Evolutionary conservation across 2,797 vertebrate genomes (phyloP).

Genomic region (Clarias platycephalus): DNA sequence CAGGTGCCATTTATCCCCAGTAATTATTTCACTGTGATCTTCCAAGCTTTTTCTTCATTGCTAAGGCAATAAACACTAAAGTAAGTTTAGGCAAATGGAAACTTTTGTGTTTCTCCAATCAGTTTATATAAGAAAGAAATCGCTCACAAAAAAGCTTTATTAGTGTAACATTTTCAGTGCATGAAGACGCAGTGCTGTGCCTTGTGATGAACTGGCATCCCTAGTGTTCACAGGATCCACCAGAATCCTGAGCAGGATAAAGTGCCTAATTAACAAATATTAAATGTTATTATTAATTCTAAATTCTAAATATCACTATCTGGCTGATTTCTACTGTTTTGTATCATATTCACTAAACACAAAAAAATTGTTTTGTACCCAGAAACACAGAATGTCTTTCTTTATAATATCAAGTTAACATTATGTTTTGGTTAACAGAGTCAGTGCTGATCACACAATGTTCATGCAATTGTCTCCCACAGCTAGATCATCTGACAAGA

Average conservation of each 20-base stretch:
- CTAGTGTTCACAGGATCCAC: neutral
- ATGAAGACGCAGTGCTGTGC: too few species aligned
- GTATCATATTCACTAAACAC: neutral
- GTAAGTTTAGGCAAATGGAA: neutral
- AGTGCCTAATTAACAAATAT: too few species aligned
- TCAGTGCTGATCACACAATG: neutral
- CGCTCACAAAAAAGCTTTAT: neutral
- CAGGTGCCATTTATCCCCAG: neutral
- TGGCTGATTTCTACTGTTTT: neutral
- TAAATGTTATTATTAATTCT: too few species aligned
- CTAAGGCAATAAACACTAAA: neutral
- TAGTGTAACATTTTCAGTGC: neutral
- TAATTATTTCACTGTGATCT: neutral
- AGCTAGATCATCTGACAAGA: neutral
- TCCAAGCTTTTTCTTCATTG: neutral
- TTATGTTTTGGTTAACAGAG: neutral
- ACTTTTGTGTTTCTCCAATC: neutral
- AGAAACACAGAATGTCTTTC: neutral
- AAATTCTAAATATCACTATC: neutral
- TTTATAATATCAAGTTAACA: neutral
- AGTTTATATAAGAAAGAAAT: neutral
- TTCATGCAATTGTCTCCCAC: neutral
- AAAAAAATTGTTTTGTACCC: too few species aligned
- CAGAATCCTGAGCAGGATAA: neutral
- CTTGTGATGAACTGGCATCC: neutral